Conservation (phyloP, 2,888 invertebrate species). For the Diaprepes abbreviatus region DNA sequence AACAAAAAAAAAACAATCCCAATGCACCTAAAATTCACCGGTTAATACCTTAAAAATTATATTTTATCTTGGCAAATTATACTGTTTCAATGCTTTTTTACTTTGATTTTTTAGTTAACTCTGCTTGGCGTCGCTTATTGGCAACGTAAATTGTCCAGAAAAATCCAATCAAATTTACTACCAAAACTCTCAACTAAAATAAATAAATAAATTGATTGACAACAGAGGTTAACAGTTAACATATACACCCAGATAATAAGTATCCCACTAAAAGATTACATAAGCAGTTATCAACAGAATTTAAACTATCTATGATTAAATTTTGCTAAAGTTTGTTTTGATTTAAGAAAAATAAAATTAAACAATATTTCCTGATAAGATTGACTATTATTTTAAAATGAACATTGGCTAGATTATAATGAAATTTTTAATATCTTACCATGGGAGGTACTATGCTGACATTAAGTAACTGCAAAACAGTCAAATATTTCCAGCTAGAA, state of each 20-base stretch:
- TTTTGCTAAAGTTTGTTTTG: no score
- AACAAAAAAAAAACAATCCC: slow-evolving; percentile 3
- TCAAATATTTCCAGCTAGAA: slow-evolving; percentile 84
- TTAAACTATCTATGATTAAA: no score
- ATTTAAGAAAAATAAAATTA: no score
- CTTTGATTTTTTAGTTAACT: slow-evolving; percentile 47
- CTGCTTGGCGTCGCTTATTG: slow-evolving; percentile 74
- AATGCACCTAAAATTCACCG: not conserved
- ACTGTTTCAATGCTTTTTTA: no score
- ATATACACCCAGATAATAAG: no score
- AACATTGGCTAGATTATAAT: no score
- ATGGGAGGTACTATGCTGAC: slow-evolving; percentile 83
- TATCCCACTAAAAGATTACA: no score
- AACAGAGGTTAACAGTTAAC: no score
- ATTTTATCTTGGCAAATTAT: not conserved
- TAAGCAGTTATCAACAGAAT: no score
- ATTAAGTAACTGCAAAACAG: slow-evolving; percentile 81
- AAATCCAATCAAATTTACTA: slow-evolving; percentile 82
- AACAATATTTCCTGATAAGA: no score
- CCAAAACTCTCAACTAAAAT: slow-evolving; percentile 82
- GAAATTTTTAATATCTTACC: slow-evolving; percentile 70
- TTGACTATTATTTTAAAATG: no score
- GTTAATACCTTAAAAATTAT: not conserved
- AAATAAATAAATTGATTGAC: no score
- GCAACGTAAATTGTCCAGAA: slow-evolving; percentile 85